Base-by-base conservation (phyloP, 2,888 invertebrate species). In the Diogma glabrata region DNA sequence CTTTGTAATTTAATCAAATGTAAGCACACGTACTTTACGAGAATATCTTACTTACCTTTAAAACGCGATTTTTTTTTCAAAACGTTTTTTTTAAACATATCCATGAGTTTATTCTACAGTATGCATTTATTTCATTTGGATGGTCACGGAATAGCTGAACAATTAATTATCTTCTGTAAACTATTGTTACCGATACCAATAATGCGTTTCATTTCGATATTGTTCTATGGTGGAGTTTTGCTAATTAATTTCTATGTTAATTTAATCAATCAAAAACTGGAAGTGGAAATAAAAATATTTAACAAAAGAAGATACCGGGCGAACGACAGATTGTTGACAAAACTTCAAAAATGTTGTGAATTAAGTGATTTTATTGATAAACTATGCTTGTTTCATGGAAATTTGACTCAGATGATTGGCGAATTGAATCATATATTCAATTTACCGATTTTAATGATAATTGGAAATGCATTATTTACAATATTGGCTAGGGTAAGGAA, bases 391-490 rank as follows among this genome's bases (percentile, higher is more conserved):
- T 43, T 43, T 5, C 43, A 43, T 3, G 43, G 43, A 6, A 23
- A 43, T 43, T n/a, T 43, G 23, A 23, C 43, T 2, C 22, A 43
- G n/a, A 43, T 43, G 43, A 14, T 23, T 14, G 22, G 3, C 4
- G 23, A 22, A 23, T 23, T 43, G 2, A 43, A 43, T n/a, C 20
- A 43, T 22, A 22, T 43, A n/a, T 43, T 43, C 14, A 43, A 43
- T 43, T 43, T 43, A 7, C 43, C 43, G 8, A 12, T 23, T 8
- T 22, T 43, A 22, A 22, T 43, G 12, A 43, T 43, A 43, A 22
- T 43, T 43, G 43, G 43, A 3, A 43, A 22, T 43, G 43, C 43
- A 43, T 22, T 43, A 12, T 43, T 43, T 43, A 43, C 43, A 23
- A 43, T 43, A 22, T 22, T 43, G 14, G 20, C 43, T 7, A 43